A percentile compares a stretch with the other conserved stretches of the same genome.
phyloP scores from a whole-genome alignment of 2,797 vertebrate genomes.

The Melanotaenia nigrans region DNA sequence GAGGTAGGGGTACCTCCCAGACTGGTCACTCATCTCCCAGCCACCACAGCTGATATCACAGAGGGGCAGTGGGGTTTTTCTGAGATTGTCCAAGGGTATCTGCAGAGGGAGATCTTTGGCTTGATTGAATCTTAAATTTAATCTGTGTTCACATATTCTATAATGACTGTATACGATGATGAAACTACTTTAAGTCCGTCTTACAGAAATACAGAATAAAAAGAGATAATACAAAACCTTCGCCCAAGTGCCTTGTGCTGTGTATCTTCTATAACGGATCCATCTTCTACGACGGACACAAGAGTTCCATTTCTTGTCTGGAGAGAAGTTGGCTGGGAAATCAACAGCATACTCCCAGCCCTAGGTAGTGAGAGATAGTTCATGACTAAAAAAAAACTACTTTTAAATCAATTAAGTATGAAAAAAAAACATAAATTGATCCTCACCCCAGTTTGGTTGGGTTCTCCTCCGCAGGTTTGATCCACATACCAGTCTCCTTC shows the following conservation, averaged over 20 bases:
- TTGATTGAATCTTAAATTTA: background rate
- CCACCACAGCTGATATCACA: slow-evolving; percentile 94
- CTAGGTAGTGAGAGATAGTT: slow-evolving; percentile 69
- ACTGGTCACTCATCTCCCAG: slow-evolving; percentile 93
- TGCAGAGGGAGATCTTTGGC: slow-evolving; percentile 47
- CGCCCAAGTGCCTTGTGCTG: slow-evolving; percentile 90
- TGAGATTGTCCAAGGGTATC: slow-evolving; percentile 85
- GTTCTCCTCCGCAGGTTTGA: slow-evolving; percentile 95
- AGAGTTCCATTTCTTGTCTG: slow-evolving; percentile 97
- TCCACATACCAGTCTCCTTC: slow-evolving; percentile 99
- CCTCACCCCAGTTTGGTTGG: slow-evolving; percentile 95
- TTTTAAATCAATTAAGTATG: background rate
- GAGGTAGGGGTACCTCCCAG: slow-evolving; percentile 88
- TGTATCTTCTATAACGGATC: slow-evolving; percentile 97
- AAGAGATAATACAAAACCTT: slow-evolving; percentile 78
- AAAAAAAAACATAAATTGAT: background rate
- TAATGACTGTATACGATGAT: background rate
- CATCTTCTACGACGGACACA: slow-evolving; percentile 96
- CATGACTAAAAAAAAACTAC: background rate
- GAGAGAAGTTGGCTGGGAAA: slow-evolving; percentile 95
- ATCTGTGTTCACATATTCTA: background rate
- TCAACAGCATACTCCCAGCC: slow-evolving; percentile 98
- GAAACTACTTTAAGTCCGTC: background rate
- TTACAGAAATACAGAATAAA: background rate
- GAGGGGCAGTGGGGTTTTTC: slow-evolving; percentile 89